These are phyloP conservation scores for Caranx ignobilis DNA, from an alignment of 2,113 vertebrate species.

Conservation along the genomic window DNA sequence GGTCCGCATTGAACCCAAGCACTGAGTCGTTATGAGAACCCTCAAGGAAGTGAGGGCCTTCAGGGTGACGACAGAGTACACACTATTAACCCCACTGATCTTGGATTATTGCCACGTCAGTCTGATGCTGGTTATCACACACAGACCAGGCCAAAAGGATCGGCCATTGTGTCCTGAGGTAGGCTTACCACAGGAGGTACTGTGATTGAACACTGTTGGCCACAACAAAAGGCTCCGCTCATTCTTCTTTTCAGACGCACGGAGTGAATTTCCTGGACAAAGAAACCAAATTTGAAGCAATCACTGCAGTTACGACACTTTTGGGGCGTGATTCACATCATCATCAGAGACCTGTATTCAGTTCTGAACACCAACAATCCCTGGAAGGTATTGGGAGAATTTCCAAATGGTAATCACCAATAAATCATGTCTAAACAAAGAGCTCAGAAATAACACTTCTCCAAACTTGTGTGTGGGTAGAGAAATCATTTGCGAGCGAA, in stretches of 20 bases:
- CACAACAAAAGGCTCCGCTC: slow-evolving; percentile 35
- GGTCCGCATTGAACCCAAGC: slow-evolving; percentile 28
- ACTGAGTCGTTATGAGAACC: slow-evolving; percentile 22
- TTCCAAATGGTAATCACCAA: slow-evolving; percentile 26
- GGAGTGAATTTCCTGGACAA: slow-evolving; percentile 36
- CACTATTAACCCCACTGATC: slow-evolving; percentile 76
- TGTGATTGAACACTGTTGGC: slow-evolving; percentile 47
- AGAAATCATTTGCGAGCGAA: slow-evolving; percentile 26
- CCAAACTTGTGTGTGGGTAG: slow-evolving; percentile 20
- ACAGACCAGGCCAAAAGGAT: slow-evolving; percentile 24
- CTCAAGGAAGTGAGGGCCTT: slow-evolving; percentile 25
- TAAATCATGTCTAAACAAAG: slow-evolving; percentile 37
- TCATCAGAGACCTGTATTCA: neutral
- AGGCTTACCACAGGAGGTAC: slow-evolving; percentile 50
- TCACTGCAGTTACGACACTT: neutral
- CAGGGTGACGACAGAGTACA: slow-evolving; percentile 57
- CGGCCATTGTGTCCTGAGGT: slow-evolving; percentile 31
- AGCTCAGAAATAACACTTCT: slow-evolving; percentile 21
- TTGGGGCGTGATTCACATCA: neutral
- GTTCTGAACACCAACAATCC: neutral
- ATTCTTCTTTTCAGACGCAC: slow-evolving; percentile 1
- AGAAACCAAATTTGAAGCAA: slow-evolving; percentile 33
- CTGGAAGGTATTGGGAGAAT: neutral
- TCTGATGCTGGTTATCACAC: slow-evolving; percentile 39
- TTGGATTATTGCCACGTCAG: slow-evolving; percentile 50